Conservation (phyloP, 2,113 vertebrate genomes). For the Tenebrosternarchus preto region DNA sequence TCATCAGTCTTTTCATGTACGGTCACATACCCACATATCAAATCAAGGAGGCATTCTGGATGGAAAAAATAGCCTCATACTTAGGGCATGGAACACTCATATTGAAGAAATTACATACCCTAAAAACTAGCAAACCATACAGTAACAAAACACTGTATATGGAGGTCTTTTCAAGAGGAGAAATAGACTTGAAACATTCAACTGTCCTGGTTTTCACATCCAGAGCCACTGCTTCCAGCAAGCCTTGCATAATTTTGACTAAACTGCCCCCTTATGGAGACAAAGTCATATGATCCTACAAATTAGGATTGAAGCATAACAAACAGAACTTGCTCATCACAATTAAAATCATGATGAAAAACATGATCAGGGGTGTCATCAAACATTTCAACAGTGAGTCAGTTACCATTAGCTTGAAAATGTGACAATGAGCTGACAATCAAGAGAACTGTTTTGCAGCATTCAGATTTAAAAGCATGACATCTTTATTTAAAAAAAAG, state of each 20-base stretch:
- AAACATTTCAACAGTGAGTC: too few species aligned
- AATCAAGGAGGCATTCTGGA: neutral
- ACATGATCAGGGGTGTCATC: too few species aligned
- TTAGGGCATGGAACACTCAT: neutral
- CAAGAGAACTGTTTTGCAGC: neutral
- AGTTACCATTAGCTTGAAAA: too few species aligned
- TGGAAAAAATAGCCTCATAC: neutral
- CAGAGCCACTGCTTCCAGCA: neutral
- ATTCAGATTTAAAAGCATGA: slow-evolving; percentile 64
- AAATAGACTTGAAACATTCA: neutral
- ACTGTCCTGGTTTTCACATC: neutral
- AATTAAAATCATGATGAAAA: neutral
- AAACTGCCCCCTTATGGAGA: slow-evolving; percentile 65
- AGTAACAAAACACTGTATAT: neutral
- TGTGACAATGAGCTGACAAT: neutral
- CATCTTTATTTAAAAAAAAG: slow-evolving; percentile 65
- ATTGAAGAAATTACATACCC: neutral
- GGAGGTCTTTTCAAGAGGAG: neutral
- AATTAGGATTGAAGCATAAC: too few species aligned
- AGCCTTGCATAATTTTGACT: slow-evolving; percentile 24
- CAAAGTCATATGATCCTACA: neutral
- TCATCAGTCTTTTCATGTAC: slow-evolving; percentile 14
- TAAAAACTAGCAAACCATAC: neutral
- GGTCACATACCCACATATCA: slow-evolving; percentile 7
- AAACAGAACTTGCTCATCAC: too few species aligned